Conservation (phyloP, 2,888 invertebrate species). For the Aleiodes leptofemur region DNA sequence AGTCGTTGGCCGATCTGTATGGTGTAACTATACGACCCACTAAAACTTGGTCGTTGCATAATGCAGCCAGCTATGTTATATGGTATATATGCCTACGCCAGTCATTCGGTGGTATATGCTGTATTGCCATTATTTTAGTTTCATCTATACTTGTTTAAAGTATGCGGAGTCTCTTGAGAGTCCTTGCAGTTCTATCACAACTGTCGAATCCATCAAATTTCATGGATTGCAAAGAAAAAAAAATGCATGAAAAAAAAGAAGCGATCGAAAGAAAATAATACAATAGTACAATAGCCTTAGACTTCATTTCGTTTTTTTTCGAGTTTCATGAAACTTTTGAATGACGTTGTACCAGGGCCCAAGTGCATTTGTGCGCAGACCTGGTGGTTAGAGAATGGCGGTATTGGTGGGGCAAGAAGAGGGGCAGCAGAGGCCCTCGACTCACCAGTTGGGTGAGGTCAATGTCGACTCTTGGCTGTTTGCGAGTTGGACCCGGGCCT, state of each 20-base stretch:
- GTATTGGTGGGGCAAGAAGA: constrained; percentile 46
- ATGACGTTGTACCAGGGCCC: constrained; percentile 69
- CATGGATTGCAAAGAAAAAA: too few relatives aligned
- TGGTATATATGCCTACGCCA: constrained; percentile 43
- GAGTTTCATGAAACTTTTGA: constrained; percentile 66
- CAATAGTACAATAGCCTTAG: too few relatives aligned
- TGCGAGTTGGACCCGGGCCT: constrained; percentile 74
- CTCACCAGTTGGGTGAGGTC: constrained; percentile 73
- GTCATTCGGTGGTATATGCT: constrained; percentile 35
- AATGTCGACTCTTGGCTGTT: constrained; percentile 68
- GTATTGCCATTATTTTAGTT: constrained; percentile 23
- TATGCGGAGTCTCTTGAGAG: constrained; percentile 44
- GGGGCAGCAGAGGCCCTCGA: constrained; percentile 44
- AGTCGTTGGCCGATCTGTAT: constrained; percentile 56
- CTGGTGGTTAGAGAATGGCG: constrained; percentile 39
- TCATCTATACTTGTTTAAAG: constrained; percentile 33
- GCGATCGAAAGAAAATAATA: too few relatives aligned
- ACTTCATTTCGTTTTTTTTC: background rate
- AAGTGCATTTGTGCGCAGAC: constrained; percentile 42
- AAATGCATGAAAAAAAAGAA: too few relatives aligned
- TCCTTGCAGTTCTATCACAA: too few relatives aligned
- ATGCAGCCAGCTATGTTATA: constrained; percentile 57
- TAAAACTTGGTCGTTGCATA: constrained; percentile 71
- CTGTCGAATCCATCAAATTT: too few relatives aligned
- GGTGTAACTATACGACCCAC: constrained; percentile 73